Evolutionary conservation across 2,797 vertebrate species (phyloP), one percentile per base, ranked within the genome.

Genomic region (Myotis findleyi): DNA sequence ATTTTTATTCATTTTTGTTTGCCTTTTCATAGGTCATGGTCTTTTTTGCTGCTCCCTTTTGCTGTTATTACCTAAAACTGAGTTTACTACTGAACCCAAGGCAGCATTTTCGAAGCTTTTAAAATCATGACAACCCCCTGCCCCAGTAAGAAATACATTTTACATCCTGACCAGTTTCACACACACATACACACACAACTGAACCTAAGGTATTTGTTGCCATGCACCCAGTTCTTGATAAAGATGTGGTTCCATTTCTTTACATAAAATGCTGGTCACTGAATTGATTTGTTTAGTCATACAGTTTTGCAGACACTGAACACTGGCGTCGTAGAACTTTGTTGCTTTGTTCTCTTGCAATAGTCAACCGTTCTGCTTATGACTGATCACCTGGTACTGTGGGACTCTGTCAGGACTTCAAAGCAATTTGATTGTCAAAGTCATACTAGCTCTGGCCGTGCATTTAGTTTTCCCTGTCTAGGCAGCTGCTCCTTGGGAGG

Each of bases 1-100:
- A 27, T 77, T 95, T 90, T 95, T 77, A 73, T 69, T 92, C 59
- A 73, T 71, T 81, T 94, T 87, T 89, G 82, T 95, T 95, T 76
- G n/a, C 81, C 36, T 93, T 89, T 93, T 51, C 33, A 38, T 71
- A 14, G 87, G 47, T 83, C 79, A 36, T 1, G 3, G 36, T 69
- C 36, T 41, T 90, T 51, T 51, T 44, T 83, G 76, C 17, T 71
- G 55, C 14, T 77, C 10, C 47, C 13, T 57, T 75, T 89, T 75
- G 57, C 79, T 87, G 44, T 13, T 33, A 3, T 90, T 69, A 59
- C 59, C 17, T 38, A n/a, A 91, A 27, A 49, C 44, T 84, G 53
- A 64, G 36, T 95, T 96, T 86, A 72, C 89, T 76, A 7, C 44
- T 27, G 25, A 64, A 30, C 57, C 30, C 13, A 71, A 69, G 33